Base-by-base conservation (phyloP, 2,113 vertebrate genomes). In the Uria aalge region DNA sequence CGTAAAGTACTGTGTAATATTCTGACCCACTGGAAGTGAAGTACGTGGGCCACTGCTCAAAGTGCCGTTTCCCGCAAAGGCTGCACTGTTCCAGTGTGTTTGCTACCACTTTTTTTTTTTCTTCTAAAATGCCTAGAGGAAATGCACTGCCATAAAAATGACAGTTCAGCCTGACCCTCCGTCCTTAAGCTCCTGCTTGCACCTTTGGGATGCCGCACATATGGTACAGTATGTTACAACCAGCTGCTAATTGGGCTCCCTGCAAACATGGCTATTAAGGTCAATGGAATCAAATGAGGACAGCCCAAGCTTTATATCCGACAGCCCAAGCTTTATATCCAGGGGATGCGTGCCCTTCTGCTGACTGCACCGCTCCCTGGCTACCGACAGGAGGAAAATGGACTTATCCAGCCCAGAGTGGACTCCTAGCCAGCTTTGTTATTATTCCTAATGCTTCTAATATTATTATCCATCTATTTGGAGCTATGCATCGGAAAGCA, bases 201-300 rank as follows among this genome's bases (percentile, higher is more conserved):
- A 34, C 36, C 52, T 93, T 67, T 24, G 77, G 82, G 83, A 96
- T 79, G 53, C 59, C 87, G 47, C 50, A 82, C 87, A 74, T 68
- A 68, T 90, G 82, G 91, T 93, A 67, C 41, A 81, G 87, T 73
- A 68, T 53, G 76, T 77, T 77, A 53, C 52, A 87, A 66, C 16
- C 82, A 91, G 92, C 69, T 89, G 76, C 91, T 96, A 96, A 94
- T 56, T 93, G 84, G 59, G 36, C 22, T 94, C 30, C 79, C 41
- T 57, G 82, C 60, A 92, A 90, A 68, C 41, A 29, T 3, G 59
- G 43, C 74, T 92, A 16, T 78, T 95, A 86, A 77, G 86, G 66
- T 95, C 95, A 97, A 73, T 29, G 47, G 82, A 80, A 74, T 85
- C 66, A 80, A 80, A 83, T 41, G 45, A 90, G 56, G 74, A 64